Conservation (phyloP, 2,888 invertebrate species). For the Oligia latruncula region DNA sequence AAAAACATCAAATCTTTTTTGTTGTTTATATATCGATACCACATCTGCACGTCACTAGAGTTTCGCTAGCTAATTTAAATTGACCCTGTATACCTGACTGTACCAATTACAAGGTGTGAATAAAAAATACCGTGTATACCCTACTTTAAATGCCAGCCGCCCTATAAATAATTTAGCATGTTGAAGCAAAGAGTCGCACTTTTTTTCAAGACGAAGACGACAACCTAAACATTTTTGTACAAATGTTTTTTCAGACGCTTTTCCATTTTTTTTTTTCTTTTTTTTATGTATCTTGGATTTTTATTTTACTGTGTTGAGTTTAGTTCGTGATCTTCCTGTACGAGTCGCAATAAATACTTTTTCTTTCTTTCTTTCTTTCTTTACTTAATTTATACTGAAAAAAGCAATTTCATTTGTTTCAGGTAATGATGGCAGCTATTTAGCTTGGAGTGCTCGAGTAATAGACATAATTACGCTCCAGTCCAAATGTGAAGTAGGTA, state of each 20-base stretch:
- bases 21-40: too few species aligned
- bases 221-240: not conserved
- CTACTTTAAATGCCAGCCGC: not conserved
- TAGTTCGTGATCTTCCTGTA: too few species aligned
- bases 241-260: not conserved
- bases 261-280: not conserved
- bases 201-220: not conserved
- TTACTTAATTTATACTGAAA: conserved; percentile 40
- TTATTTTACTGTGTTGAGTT: too few species aligned
- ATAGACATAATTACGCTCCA: conserved; percentile 6
- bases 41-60: not conserved
- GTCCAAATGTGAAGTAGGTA: conserved; percentile 15
- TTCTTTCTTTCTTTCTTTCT: too few species aligned
- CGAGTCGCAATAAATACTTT: too few species aligned
- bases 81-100: not conserved
- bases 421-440: conserved; percentile 48
- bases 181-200: not conserved
- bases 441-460: conserved; percentile 10
- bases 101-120: not conserved
- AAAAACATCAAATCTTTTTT: too few species aligned
- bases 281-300: too few species aligned
- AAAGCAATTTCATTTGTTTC: conserved; percentile 52
- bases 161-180: not conserved
- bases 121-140: not conserved
- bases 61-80: not conserved